These are phyloP conservation scores for Strix aluco DNA, from an alignment of 2,113 vertebrate genomes.

Conservation along the genomic window DNA sequence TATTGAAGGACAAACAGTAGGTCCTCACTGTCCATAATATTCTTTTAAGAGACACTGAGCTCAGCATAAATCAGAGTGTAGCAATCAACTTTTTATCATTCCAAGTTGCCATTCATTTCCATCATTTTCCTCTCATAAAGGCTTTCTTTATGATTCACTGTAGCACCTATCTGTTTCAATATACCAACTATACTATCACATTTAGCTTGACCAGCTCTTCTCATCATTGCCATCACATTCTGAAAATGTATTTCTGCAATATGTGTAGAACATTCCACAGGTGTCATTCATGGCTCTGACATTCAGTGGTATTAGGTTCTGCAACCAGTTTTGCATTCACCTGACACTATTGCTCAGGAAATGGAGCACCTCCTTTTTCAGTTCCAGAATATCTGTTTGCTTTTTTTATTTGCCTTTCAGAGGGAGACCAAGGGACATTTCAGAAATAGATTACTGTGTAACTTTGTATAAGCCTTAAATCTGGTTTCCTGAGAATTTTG, in stretches of 20 bases:
- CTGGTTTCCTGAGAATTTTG: not conserved
- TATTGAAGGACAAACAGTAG: not conserved
- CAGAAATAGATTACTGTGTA: not conserved
- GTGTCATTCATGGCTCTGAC: not conserved
- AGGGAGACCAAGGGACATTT: not conserved
- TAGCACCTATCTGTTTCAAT: not conserved
- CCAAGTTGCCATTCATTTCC: not conserved
- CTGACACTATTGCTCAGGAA: not conserved
- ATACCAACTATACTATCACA: not conserved
- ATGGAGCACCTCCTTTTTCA: not conserved
- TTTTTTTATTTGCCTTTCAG: not conserved
- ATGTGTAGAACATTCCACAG: not conserved
- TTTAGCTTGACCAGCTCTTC: not conserved
- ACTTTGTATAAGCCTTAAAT: conserved; percentile 29
- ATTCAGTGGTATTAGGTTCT: not conserved
- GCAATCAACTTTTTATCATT: not conserved
- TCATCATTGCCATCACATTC: not conserved
- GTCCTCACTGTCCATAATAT: not conserved
- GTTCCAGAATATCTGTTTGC: not conserved
- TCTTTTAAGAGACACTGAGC: not conserved
- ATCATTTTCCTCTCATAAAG: not conserved
- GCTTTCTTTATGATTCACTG: not conserved
- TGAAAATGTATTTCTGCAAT: not conserved
- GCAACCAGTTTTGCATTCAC: not conserved
- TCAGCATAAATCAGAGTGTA: not conserved